Percentiles rank a stretch among this genome's conserved stretches.
These are phyloP conservation scores for Hippocampus zosterae DNA, from an alignment of 2,113 vertebrate genomes.

Conservation along the genomic window DNA sequence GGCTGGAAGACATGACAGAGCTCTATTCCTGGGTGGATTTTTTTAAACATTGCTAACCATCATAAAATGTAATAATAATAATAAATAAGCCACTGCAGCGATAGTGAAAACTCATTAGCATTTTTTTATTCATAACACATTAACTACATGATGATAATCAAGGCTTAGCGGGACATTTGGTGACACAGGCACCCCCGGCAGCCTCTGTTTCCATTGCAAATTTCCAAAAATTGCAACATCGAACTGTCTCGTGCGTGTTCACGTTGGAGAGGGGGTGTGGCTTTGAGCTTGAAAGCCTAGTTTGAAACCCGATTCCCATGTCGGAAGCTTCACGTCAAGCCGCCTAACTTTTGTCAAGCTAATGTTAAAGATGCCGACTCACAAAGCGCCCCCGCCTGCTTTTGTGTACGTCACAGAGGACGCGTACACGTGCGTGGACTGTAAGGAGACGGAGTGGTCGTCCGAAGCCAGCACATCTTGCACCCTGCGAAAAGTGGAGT, in stretches of 20 bases:
- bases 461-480: slow-evolving; percentile 68
- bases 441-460: slow-evolving; percentile 75
- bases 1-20: background rate
- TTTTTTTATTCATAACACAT: too few species aligned
- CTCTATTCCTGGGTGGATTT: background rate
- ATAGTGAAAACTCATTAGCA: background rate
- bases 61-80: too few species aligned
- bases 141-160: too few species aligned
- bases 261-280: too few species aligned
- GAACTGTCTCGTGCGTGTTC: too few species aligned
- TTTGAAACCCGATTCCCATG: background rate
- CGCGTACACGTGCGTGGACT: slow-evolving; percentile 67
- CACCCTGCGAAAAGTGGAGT: slow-evolving; percentile 59
- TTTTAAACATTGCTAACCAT: too few species aligned
- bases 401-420: slow-evolving; percentile 49
- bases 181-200: too few species aligned
- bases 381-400: background rate
- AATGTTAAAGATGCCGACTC: background rate
- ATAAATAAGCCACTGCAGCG: too few species aligned
- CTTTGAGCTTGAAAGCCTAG: background rate
- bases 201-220: too few species aligned
- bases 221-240: too few species aligned
- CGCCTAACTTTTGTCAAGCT: background rate
- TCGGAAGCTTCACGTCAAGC: too few species aligned
- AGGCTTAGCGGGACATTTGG: too few species aligned